Percentiles rank a stretch among this genome's conserved stretches.
Evolutionary conservation across 2,113 vertebrate genomes (phyloP).

Genomic region (Megaceryle torquata): DNA sequence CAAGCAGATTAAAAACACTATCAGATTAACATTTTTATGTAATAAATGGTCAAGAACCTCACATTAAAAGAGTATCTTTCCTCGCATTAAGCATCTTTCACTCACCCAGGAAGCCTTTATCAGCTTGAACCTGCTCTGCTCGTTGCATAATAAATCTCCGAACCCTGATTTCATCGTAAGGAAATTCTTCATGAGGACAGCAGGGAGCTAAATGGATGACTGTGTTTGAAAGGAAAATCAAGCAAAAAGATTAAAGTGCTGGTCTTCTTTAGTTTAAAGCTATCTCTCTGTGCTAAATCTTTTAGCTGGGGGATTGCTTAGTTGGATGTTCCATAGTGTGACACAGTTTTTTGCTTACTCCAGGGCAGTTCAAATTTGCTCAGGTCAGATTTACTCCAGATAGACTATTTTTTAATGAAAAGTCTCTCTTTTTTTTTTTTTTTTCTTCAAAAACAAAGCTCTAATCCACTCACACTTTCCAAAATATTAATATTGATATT

Average conservation of each 20-base stretch:
- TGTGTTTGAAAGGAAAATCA: constrained; percentile 55
- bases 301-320: neutral
- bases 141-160: constrained; percentile 40
- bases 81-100: constrained; percentile 66
- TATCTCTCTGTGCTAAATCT: constrained; percentile 28
- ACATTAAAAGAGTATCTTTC: constrained; percentile 66
- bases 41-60: constrained; percentile 68
- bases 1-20: constrained; percentile 68
- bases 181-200: constrained; percentile 67
- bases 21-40: constrained; percentile 71
- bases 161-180: constrained; percentile 57
- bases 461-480: neutral
- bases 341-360: neutral
- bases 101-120: constrained; percentile 70
- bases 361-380: neutral
- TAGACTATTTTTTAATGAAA: neutral
- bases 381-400: neutral
- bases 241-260: constrained; percentile 56
- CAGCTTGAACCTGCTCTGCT: constrained; percentile 66
- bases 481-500: neutral
- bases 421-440: neutral
- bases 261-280: constrained; percentile 39
- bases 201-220: constrained; percentile 58
- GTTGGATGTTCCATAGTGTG: neutral
- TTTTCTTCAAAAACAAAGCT: neutral